Percentiles rank a stretch among this genome's conserved stretches.
phyloP scores from a whole-genome alignment of 2,113 vertebrate genomes.

The Trematocara nigrifrons region DNA sequence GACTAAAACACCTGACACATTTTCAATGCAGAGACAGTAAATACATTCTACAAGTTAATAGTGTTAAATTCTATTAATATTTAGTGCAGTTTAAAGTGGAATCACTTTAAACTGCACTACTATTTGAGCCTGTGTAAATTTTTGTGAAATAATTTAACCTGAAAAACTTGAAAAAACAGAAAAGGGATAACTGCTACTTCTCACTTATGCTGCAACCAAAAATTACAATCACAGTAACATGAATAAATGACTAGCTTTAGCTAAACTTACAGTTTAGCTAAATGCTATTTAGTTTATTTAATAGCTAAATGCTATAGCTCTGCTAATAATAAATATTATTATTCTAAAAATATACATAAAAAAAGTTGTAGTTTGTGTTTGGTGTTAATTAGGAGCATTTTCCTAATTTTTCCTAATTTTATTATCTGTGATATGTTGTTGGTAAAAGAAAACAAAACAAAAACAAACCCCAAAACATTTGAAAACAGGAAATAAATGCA shows the following conservation, averaged over 20 bases:
- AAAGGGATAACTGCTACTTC: not conserved
- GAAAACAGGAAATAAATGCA: not conserved
- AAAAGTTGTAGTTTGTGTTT: not conserved
- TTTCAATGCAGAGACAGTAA: not conserved
- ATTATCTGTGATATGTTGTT: not conserved
- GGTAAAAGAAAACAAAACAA: not conserved
- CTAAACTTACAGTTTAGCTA: not conserved
- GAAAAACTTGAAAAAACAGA: not conserved
- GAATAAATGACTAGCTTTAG: not conserved
- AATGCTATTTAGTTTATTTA: not conserved
- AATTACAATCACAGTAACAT: not conserved
- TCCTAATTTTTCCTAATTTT: no score
- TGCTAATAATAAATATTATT: not conserved
- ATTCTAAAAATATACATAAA: not conserved
- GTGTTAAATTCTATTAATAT: not conserved
- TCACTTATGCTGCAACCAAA: not conserved
- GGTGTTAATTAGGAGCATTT: not conserved
- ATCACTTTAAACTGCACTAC: not conserved
- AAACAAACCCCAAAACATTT: not conserved
- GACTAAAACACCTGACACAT: not conserved
- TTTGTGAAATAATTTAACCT: not conserved
- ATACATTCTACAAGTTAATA: not conserved
- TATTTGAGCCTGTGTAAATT: not conserved
- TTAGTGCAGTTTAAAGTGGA: not conserved
- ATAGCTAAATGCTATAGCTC: not conserved